These are phyloP conservation scores for Gambusia affinis DNA, from an alignment of 2,113 vertebrate genomes.

Conservation along the genomic window DNA sequence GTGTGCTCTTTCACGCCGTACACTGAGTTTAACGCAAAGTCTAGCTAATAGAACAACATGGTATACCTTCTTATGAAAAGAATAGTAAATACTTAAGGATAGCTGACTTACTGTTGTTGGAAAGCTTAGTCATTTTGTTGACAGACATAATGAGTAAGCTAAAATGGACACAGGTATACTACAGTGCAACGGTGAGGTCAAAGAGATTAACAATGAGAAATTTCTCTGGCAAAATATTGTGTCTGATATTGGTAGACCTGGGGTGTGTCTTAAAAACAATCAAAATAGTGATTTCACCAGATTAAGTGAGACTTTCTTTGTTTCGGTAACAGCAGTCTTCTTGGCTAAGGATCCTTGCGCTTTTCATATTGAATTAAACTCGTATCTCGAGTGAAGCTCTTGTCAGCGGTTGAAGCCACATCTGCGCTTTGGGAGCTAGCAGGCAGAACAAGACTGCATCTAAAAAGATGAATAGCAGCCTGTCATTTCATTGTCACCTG, in stretches of 20 bases:
- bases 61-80: no score
- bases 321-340: neutral
- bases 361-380: conserved; percentile 16
- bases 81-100: no score
- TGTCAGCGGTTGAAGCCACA: conserved; percentile 12
- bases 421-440: conserved; percentile 29
- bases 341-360: conserved; percentile 6
- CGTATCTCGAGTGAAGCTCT: conserved; percentile 18
- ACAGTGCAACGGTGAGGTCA: no score
- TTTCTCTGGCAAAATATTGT: no score
- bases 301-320: neutral
- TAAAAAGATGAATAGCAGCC: conserved; percentile 48
- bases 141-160: no score
- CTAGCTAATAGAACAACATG: no score
- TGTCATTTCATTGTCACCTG: conserved; percentile 45
- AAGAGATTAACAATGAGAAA: no score
- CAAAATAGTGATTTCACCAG: neutral
- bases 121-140: no score
- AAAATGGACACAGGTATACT: no score
- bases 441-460: conserved; percentile 33
- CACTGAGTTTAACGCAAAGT: no score
- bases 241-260: neutral
- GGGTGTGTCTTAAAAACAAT: neutral
- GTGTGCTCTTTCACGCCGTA: no score
- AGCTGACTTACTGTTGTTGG: no score